Conservation (phyloP, 2,888 invertebrate genomes). For the Catocala nupta region DNA sequence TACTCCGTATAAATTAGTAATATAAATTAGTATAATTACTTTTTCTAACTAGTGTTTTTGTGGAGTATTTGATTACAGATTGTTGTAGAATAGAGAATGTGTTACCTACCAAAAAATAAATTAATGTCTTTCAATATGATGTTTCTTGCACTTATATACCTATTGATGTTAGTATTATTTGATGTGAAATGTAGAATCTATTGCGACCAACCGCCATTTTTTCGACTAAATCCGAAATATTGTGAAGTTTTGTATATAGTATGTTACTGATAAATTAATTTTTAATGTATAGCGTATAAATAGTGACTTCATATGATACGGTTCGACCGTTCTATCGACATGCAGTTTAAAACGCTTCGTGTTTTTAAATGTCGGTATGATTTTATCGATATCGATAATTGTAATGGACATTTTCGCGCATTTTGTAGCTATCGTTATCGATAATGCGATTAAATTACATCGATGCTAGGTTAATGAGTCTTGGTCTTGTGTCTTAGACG, state of each 20-base stretch:
- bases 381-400: background rate
- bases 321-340: conserved; percentile 29
- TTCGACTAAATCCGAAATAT: conserved; percentile 30
- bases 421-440: background rate
- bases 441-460: conserved; percentile 18
- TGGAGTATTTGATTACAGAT: too few relatives aligned
- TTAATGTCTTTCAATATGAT: too few relatives aligned
- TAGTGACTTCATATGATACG: conserved; percentile 4
- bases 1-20: too few relatives aligned
- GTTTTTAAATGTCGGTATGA: background rate
- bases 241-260: conserved; percentile 8
- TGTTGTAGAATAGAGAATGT: too few relatives aligned
- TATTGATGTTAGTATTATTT: too few relatives aligned
- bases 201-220: conserved; percentile 25
- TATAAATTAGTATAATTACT: too few relatives aligned
- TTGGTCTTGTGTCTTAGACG: conserved; percentile 17
- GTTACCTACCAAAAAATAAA: too few relatives aligned
- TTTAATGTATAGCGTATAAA: background rate
- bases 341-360: conserved; percentile 25
- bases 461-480: conserved; percentile 22
- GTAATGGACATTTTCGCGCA: background rate
- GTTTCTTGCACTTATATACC: too few relatives aligned
- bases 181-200: too few relatives aligned
- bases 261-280: background rate
- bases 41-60: too few relatives aligned